Base-by-base conservation (phyloP, 2,797 vertebrate species). In the Natrix natrix region DNA sequence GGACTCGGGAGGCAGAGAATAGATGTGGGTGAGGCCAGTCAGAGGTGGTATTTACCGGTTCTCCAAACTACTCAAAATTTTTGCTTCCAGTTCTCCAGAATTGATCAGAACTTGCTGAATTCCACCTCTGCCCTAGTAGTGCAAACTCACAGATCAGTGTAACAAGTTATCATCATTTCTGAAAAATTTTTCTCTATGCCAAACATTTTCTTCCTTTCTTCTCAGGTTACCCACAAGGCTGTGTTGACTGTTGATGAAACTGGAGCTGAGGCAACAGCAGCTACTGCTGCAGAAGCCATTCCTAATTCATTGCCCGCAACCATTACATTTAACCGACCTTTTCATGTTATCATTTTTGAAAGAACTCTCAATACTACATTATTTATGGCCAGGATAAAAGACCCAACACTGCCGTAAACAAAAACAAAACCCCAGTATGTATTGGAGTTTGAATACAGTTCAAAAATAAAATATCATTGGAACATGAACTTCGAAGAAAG, bases 151-250 rank as follows among this genome's bases (percentile, higher is more conserved):
- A 78, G 74, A 78, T 22, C 74, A 43, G 37, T 22, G 20, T 37
- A 17, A 43, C 32, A 78, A 78, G 32, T 78, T 78, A 8, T 78
- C 37, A 78, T 78, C 17, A 43, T 78, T 22, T 22, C 37, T 78
- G 37, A 78, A 11, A 43, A 43, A 22, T 43, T 11, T 43, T 78
- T 92, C 14, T 78, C 37, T 12, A 56, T 22, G 32, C n/a, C 92
- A 32, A 91, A 14, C 4, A 13, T 48, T 74, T 28, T 2, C 13
- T 95, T 93, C 95, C 54, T 94, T 95, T 95, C 87, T 93, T 60
- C 3, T 1, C 94, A 99, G 99, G 98, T 98, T 69, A 92, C 98
- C 87, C 99, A 99, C 97, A 98, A 98, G 96, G 98, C 99, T 54
- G 97, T 97, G 94, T 96, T 99, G 92, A 98, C 98, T 26, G 97